Conservation (phyloP, 2,113 vertebrate genomes). For the Sinosuthora webbiana region DNA sequence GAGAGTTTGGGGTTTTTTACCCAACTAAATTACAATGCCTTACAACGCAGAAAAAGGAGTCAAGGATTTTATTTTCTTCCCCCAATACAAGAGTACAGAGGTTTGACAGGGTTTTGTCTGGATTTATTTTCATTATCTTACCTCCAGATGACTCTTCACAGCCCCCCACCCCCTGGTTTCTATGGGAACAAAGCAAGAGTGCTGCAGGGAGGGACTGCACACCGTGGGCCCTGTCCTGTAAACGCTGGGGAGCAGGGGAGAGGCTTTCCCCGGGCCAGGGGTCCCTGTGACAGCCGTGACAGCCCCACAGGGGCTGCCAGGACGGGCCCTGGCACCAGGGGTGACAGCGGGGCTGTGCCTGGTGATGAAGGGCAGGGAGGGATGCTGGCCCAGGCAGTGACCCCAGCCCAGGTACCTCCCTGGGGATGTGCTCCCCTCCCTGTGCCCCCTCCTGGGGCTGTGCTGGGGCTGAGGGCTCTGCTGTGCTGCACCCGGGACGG, state of each 20-base stretch:
- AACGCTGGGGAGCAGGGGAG: background rate
- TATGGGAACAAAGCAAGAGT: slow-evolving; percentile 20
- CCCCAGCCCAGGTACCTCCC: background rate
- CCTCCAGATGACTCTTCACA: background rate
- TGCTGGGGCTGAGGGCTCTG: rapidly evolving
- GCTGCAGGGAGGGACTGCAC: background rate
- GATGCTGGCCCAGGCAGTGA: background rate
- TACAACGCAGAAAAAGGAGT: background rate
- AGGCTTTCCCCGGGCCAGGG: rapidly evolving
- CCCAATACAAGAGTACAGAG: background rate
- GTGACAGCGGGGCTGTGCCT: rapidly evolving
- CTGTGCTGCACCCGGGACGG: rapidly evolving
- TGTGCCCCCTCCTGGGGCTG: background rate
- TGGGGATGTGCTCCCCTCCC: too few species aligned
- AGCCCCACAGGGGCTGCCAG: background rate
- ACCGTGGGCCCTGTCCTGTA: background rate
- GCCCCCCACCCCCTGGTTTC: background rate
- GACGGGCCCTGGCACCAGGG: rapidly evolving
- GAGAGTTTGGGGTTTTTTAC: background rate
- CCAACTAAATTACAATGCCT: background rate
- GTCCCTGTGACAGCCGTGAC: background rate
- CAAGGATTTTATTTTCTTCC: background rate
- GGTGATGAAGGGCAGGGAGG: rapidly evolving
- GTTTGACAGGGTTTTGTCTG: background rate
- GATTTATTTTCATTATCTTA: slow-evolving; percentile 14